Evolutionary conservation across 2,888 invertebrate species (phyloP), one percentile per base, ranked within the genome.

Genomic region (Ditylenchus weischeri): DNA sequence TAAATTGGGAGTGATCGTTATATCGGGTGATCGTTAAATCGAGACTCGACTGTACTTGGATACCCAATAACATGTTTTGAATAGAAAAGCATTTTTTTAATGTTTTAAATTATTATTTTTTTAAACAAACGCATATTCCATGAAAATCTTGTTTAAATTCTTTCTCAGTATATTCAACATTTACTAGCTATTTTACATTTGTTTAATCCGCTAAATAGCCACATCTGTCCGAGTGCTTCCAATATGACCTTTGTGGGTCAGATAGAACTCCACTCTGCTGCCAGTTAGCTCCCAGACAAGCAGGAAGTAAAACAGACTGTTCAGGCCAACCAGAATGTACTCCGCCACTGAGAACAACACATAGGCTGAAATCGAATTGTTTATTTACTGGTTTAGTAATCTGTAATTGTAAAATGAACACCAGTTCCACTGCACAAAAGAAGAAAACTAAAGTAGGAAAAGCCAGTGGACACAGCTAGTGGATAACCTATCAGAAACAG

Each of bases 381-480:
- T 21, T 18, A 65, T 11, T 54, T 51, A 70, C 29, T 21, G 36
- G 65, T 21, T 58, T 51, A 47, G 64, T n/a, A 38, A 13, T 51
- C 18, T 70, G 19, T 13, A 47, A 70, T 21, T 10, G 18, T 35
- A 29, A 36, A 23, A 36, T 57, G 68, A 69, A 54, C 49, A 80
- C 79, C 77, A 23, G 64, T 50, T 4, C 68, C 71, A 49, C 69
- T 73, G 59, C 81, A 81, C 57, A 72, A 68, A 13, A 67, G 65
- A 49, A 74, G 71, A 62, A 78, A 82, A 23, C 72, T 69, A 18
- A 75, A 72, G 68, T 82, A 81, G 21, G 79, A 74, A 48, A 79
- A 68, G 18, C 75, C 79, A 19, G 81, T 79, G 6, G 80, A 81
- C n/a, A 78, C 57, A n/a, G 81, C 77, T n/a, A 76, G 69, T 18